Conservation (phyloP, 2,113 vertebrate species). For the Esox niger region DNA sequence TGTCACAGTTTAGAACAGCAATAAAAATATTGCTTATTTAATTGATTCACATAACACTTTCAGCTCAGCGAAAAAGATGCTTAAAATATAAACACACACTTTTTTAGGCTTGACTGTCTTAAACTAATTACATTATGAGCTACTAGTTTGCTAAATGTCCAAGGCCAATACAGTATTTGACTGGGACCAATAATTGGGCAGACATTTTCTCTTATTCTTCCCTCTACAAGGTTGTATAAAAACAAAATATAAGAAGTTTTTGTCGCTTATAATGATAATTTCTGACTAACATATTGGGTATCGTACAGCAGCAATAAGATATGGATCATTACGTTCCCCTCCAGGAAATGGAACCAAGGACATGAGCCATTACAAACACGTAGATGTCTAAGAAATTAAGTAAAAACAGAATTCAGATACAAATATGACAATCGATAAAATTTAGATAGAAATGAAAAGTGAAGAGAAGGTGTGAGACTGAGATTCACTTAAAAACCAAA, state of each 20-base stretch:
- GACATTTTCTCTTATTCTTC: not conserved
- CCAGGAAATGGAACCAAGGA: constrained; percentile 1
- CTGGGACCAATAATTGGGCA: not conserved
- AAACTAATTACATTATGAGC: not conserved
- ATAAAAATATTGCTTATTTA: constrained; percentile 61
- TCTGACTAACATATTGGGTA: constrained; percentile 14
- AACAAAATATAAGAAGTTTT: constrained; percentile 5
- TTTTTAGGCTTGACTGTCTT: not conserved
- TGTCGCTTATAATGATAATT: constrained; percentile 11
- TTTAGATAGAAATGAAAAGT: not conserved
- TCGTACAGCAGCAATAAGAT: constrained; percentile 5
- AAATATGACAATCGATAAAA: not conserved
- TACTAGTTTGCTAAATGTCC: not conserved
- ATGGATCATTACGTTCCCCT: not conserved
- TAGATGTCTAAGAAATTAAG: not conserved
- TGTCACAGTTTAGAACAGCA: constrained; percentile 35
- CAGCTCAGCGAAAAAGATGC: constrained; percentile 64
- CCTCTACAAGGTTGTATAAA: not conserved
- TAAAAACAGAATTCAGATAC: not conserved
- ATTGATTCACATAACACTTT: constrained; percentile 57
- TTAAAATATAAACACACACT: constrained; percentile 4
- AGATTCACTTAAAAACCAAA: not conserved
- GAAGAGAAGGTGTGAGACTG: not conserved
- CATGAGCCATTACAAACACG: not conserved
- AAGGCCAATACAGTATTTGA: not conserved